These are phyloP conservation scores for Xylocopa sonorina DNA, from an alignment of 1,140 invertebrate species.

Conservation along the genomic window DNA sequence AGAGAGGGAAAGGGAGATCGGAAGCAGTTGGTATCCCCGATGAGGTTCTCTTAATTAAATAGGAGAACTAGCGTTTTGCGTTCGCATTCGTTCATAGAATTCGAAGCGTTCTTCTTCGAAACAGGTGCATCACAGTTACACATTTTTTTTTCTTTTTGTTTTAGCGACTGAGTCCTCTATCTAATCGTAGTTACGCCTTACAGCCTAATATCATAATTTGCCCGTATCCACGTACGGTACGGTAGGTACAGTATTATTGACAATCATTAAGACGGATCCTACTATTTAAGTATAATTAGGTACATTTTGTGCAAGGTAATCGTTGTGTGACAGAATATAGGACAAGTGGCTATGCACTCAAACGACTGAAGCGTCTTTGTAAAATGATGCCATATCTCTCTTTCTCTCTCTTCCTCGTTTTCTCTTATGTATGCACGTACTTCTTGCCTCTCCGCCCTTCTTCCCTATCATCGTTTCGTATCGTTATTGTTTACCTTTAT, in stretches of 20 bases:
- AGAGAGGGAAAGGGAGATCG: background rate
- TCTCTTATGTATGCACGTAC: background rate
- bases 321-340: conserved; percentile 74
- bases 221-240: conserved; percentile 48
- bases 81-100: background rate
- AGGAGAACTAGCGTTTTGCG: background rate
- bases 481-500: conserved; percentile 1
- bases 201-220: conserved; percentile 57
- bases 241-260: conserved; percentile 77
- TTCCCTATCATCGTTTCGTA: background rate
- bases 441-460: conserved; percentile 16
- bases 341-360: conserved; percentile 67
- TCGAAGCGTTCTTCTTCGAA: conserved; percentile 33
- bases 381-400: conserved; percentile 52
- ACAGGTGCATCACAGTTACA: conserved; percentile 57
- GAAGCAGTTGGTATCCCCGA: background rate
- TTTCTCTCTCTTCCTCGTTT: conserved; percentile 5
- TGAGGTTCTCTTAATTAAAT: background rate
- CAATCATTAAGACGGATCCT: conserved; percentile 78
- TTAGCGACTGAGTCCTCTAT: conserved; percentile 46
- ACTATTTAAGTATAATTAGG: conserved; percentile 74
- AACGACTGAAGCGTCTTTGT: conserved; percentile 68
- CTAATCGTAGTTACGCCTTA: conserved; percentile 70
- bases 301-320: conserved; percentile 78
- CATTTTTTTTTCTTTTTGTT: conserved; percentile 22